Base-by-base conservation (phyloP, 1,140 invertebrate species). In the Dendrolimus punctatus region DNA sequence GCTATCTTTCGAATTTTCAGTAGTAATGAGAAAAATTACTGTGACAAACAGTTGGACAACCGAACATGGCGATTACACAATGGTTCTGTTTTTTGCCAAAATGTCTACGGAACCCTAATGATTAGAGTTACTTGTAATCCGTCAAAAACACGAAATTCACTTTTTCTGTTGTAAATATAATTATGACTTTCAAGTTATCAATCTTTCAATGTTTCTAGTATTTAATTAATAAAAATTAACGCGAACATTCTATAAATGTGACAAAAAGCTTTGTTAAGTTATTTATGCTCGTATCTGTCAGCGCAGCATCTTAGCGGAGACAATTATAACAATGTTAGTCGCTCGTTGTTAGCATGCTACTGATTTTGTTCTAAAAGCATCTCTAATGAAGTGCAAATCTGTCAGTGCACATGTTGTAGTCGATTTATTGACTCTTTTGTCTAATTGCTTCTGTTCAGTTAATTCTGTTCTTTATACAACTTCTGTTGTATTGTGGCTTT, bases 261-360 rank as follows among this genome's bases (percentile, higher is more conserved):
- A 9, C 39, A 42, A 44, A 65, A 70, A 53, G 38, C 51, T 64
- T 60, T 54, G 49, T 49, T 57, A 60, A 57, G 73, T 78, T 84
- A 84, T 84, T 84, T 84, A 77, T 65, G 68, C 53, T 38, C 49
- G 46, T 64, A 71, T 81, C 76, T 55, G 57, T 78, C 76, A 81
- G 53, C 72, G 59, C 51, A 23, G 51, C 60, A 73, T 62, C 62
- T 51, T 59, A 52, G 49, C 51, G 58, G 62, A 59, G 76, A 82
- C 81, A 81, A 82, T 81, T 82, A 81, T 76, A 80, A 80, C 78
- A 78, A 80, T 74, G 75, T 70, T 60, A 63, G 52, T 50, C 60
- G 57, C 58, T 50, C 54, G 49, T 57, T 51, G 54, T 42, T 46
- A 37, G 8, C 39, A 9, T 36, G 6, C 8, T 6, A 2, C 23